Evolutionary conservation across 2,888 invertebrate species (phyloP).

Genomic region (Melinaea menophilus): DNA sequence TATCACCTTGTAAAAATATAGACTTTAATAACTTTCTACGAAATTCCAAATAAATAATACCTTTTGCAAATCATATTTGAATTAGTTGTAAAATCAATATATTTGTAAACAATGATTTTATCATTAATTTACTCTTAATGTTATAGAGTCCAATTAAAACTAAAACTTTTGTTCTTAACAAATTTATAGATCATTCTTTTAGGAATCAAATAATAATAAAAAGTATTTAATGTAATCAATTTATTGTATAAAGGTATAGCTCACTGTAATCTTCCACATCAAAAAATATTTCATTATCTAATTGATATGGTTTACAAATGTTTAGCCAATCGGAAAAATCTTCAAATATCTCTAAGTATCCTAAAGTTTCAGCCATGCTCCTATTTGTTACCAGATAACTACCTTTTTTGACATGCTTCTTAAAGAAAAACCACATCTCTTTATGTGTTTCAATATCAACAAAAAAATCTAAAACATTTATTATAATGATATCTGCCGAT

Average conservation of each 20-base stretch:
- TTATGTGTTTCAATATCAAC: conserved; percentile 76
- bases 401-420: conserved; percentile 72
- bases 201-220: conserved; percentile 1
- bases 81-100: no score
- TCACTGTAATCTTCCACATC: conserved; percentile 62
- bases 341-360: conserved; percentile 66
- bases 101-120: no score
- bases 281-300: conserved; percentile 67
- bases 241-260: conserved; percentile 63
- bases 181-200: no score
- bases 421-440: conserved; percentile 79
- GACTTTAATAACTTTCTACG: no score
- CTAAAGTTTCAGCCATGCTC: conserved; percentile 74
- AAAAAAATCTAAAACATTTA: conserved; percentile 85
- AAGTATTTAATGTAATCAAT: conserved; percentile 46
- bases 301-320: conserved; percentile 59
- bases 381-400: conserved; percentile 79
- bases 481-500: conserved; percentile 79
- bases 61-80: no score
- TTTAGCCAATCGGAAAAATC: conserved; percentile 70
- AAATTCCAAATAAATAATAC: no score
- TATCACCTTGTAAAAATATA: no score
- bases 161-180: no score
- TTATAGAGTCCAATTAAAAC: no score
- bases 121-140: no score